Conservation (phyloP, 2,888 invertebrate genomes). For the Cephus nigrinus region DNA sequence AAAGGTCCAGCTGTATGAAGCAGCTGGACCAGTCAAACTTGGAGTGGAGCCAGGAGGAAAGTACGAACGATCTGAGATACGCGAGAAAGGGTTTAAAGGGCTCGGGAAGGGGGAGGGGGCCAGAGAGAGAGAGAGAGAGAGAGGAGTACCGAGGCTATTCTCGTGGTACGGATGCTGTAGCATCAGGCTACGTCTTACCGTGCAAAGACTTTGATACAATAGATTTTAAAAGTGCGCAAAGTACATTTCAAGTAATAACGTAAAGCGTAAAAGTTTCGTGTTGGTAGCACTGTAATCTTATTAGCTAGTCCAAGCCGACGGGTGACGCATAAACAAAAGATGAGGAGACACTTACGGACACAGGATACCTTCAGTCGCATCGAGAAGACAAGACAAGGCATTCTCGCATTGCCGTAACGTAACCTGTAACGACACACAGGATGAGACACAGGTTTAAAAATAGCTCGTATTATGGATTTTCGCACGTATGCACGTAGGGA, state of each 20-base stretch:
- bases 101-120: background rate
- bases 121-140: background rate
- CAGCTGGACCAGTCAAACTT: slow-evolving; percentile 23
- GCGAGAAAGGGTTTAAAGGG: background rate
- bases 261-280: slow-evolving; percentile 42
- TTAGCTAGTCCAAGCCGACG: slow-evolving; percentile 56
- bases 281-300: slow-evolving; percentile 52
- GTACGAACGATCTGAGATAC: background rate
- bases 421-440: background rate
- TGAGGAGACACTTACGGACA: slow-evolving; percentile 1
- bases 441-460: background rate
- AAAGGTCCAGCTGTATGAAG: slow-evolving; percentile 42
- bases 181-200: slow-evolving; percentile 21
- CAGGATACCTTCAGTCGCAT: background rate
- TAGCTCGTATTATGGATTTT: background rate
- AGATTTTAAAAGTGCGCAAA: slow-evolving; percentile 38
- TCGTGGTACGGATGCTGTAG: slow-evolving; percentile 5
- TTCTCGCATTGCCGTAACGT: background rate
- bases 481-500: background rate
- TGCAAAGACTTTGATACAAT: slow-evolving; percentile 38
- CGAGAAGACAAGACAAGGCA: background rate
- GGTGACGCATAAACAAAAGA: slow-evolving; percentile 29
- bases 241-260: slow-evolving; percentile 45
- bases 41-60: background rate
- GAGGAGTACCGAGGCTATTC: background rate